Evolutionary conservation across 30 jellyfish, hydroid and myxozoan genomes (phyloP).

Genomic region (Aurelia aurita complex sp. Pacific): DNA sequence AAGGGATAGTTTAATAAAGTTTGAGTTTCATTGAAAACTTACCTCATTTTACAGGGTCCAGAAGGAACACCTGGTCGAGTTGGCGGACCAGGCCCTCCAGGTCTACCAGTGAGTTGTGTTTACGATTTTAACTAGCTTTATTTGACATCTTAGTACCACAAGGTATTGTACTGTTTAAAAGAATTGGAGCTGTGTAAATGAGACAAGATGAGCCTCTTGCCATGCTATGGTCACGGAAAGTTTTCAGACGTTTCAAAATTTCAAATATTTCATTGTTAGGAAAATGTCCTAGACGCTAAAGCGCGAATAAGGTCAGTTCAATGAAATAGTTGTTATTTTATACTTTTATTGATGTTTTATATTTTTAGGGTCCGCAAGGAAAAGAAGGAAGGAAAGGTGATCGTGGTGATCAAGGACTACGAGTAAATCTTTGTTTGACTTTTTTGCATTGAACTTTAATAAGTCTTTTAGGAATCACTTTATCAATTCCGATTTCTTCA

Average conservation of each 20-base stretch:
- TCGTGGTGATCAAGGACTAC: conserved; percentile 46
- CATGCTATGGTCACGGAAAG: no score
- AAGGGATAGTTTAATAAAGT: no score
- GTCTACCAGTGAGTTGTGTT: conserved; percentile 16
- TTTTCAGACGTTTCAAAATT: no score
- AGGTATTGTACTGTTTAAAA: no score
- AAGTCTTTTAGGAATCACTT: background rate
- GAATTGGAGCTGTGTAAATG: no score
- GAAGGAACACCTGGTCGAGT: conserved; percentile 51
- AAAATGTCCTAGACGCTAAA: no score
- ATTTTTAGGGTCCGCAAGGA: conserved; percentile 37
- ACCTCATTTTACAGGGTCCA: conserved; percentile 21
- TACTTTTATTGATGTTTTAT: background rate
- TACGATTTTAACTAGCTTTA: background rate
- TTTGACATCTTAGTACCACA: background rate
- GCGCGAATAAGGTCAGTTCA: no score
- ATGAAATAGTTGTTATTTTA: no score
- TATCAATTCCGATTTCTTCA: background rate
- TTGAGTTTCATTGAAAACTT: no score
- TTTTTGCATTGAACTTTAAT: conserved; percentile 1
- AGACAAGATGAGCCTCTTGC: no score
- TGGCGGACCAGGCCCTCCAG: conserved; percentile 59
- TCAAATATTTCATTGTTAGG: no score
- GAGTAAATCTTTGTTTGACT: background rate
- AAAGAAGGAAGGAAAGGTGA: conserved; percentile 40